These are phyloP conservation scores for Lacerta bilineata DNA, from an alignment of 2,797 vertebrate genomes.

Conservation along the genomic window DNA sequence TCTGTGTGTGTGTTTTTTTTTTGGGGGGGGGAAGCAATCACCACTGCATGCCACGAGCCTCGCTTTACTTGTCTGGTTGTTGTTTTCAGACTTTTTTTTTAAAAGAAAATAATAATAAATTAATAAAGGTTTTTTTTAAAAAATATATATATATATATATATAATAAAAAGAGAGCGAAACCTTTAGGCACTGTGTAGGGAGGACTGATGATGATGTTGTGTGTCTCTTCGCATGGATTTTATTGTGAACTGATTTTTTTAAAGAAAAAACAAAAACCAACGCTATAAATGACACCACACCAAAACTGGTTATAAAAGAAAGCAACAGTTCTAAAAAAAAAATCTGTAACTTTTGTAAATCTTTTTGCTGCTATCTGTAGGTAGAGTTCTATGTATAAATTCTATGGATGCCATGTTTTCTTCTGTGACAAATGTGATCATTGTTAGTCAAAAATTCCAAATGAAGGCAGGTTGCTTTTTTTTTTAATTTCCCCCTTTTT, in stretches of 20 bases:
- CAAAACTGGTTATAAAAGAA: constrained; percentile 10
- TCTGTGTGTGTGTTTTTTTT: background rate
- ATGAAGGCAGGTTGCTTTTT: constrained; percentile 86
- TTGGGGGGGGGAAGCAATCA: constrained; percentile 67
- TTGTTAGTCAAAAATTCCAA: constrained; percentile 85
- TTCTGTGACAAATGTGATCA: constrained; percentile 89
- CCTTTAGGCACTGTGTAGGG: constrained; percentile 56
- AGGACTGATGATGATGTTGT: constrained; percentile 76
- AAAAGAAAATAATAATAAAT: background rate
- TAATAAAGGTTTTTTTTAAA: constrained; percentile 36
- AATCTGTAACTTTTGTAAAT: constrained; percentile 68
- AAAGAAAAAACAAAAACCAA: background rate
- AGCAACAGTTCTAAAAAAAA: constrained; percentile 33
- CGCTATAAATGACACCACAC: constrained; percentile 14
- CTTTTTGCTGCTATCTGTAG: constrained; percentile 86
- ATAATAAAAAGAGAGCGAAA: constrained; percentile 27
- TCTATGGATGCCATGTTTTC: constrained; percentile 91
- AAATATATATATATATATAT: background rate
- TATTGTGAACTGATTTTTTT: constrained; percentile 83
- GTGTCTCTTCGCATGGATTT: constrained; percentile 87
- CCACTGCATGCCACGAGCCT: constrained; percentile 87
- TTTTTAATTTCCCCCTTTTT: constrained; percentile 68
- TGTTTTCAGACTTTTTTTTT: constrained; percentile 43
- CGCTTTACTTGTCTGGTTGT: constrained; percentile 81
- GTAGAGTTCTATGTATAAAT: constrained; percentile 87